phyloP scores from a whole-genome alignment of 1,140 invertebrate genomes.

The Sminthurinus signatus region DNA sequence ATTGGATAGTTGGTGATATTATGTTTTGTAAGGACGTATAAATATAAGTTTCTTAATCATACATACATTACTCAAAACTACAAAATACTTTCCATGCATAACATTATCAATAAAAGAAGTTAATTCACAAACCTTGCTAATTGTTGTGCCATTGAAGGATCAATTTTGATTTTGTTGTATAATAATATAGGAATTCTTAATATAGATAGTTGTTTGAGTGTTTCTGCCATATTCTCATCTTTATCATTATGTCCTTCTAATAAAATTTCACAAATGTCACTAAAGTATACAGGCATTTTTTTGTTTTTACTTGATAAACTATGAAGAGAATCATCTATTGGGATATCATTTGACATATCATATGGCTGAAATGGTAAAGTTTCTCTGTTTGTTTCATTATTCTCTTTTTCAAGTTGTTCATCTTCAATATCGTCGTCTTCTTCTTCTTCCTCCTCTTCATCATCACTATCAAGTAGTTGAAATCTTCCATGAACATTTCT shows the following conservation, averaged over 20 bases:
- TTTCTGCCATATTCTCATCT: slow-evolving; percentile 25
- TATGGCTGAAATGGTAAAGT: slow-evolving; percentile 2
- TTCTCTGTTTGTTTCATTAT: too few species aligned
- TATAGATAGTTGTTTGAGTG: slow-evolving; percentile 20
- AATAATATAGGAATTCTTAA: slow-evolving; percentile 27
- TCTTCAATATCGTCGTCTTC: background rate
- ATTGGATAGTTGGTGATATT: too few species aligned
- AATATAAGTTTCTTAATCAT: too few species aligned
- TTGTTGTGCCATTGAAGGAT: slow-evolving; percentile 16
- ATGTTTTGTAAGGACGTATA: too few species aligned
- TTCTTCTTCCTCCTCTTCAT: slow-evolving; percentile 23
- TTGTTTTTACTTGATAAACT: slow-evolving; percentile 10
- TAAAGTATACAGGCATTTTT: slow-evolving; percentile 25
- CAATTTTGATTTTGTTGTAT: slow-evolving; percentile 19
- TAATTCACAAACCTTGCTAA: slow-evolving; percentile 14
- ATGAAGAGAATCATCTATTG: slow-evolving; percentile 17
- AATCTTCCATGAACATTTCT: slow-evolving; percentile 2
- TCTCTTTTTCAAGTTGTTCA: background rate
- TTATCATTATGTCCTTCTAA: slow-evolving; percentile 13
- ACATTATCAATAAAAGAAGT: background rate
- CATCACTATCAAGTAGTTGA: slow-evolving; percentile 29
- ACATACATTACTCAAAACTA: too few species aligned
- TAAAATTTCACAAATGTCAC: slow-evolving; percentile 28
- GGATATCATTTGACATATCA: slow-evolving; percentile 6
- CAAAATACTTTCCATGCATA: background rate